phyloP scores from a whole-genome alignment of 2,888 invertebrate species.

The Imbricaverruca yamaguchii region DNA sequence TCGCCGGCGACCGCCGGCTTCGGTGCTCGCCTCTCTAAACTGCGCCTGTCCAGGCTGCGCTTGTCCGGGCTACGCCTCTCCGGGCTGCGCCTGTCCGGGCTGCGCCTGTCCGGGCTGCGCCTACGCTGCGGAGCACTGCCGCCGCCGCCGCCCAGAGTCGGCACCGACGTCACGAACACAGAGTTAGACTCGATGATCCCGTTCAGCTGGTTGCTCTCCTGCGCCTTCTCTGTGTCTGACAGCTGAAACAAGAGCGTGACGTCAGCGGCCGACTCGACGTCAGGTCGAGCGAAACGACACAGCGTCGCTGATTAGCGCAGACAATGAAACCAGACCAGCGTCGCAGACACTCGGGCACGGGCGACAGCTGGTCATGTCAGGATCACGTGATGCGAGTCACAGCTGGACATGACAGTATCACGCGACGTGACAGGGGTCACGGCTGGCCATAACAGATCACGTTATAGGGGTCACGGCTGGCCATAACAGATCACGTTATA shows the following conservation, averaged over 20 bases:
- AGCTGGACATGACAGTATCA: too few species aligned
- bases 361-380: too few species aligned
- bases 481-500: too few species aligned
- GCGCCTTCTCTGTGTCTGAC: constrained; percentile 3
- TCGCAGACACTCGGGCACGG: too few species aligned
- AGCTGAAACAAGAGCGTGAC: neutral
- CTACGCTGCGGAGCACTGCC: neutral
- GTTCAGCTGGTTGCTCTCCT: constrained; percentile 17
- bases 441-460: too few species aligned
- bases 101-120: neutral
- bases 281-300: too few species aligned
- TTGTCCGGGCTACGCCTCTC: neutral
- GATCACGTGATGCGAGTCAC: too few species aligned
- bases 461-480: too few species aligned
- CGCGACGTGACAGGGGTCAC: too few species aligned
- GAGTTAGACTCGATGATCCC: constrained; percentile 17
- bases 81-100: neutral
- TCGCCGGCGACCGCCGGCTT: neutral
- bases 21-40: neutral
- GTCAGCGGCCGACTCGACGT: too few species aligned
- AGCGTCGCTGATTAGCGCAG: too few species aligned
- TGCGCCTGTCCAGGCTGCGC: neutral
- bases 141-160: neutral
- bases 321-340: too few species aligned
- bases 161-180: constrained; percentile 15